Percentiles rank a stretch among this genome's conserved stretches.
phyloP scores from a whole-genome alignment of 1,140 invertebrate genomes.

The Drosophila navojoa region DNA sequence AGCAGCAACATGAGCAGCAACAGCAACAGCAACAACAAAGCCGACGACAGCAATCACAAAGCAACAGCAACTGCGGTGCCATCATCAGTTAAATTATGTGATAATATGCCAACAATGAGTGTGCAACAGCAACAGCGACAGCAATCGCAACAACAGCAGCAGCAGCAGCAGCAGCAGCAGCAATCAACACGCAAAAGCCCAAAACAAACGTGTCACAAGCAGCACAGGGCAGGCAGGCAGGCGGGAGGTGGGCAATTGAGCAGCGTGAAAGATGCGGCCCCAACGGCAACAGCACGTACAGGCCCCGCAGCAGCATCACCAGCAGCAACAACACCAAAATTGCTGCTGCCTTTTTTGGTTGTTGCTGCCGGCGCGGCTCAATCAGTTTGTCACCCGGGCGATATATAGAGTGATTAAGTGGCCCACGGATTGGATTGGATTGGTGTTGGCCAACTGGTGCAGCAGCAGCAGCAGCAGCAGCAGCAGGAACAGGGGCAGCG shows the following conservation, averaged over 20 bases:
- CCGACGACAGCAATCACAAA: constrained; percentile 60
- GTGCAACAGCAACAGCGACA: constrained; percentile 61
- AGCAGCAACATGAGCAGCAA: constrained; percentile 23
- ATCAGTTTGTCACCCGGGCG: constrained; percentile 77
- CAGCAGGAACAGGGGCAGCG: constrained; percentile 3
- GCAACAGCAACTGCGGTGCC: constrained; percentile 51
- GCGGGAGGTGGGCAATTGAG: constrained; percentile 12
- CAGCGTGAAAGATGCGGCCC: constrained; percentile 45
- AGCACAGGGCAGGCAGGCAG: constrained; percentile 9
- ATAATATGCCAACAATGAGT: constrained; percentile 82
- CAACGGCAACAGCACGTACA: constrained; percentile 49
- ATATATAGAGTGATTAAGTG: constrained; percentile 82
- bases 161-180: constrained; percentile 36
- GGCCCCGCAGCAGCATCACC: constrained; percentile 33
- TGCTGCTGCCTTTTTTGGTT: constrained; percentile 79
- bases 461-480: constrained; percentile 7
- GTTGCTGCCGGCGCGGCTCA: constrained; percentile 75
- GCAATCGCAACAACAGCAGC: constrained; percentile 31
- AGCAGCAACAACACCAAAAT: constrained; percentile 61
- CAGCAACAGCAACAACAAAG: constrained; percentile 12
- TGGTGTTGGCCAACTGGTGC: constrained; percentile 25
- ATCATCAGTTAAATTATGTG: constrained; percentile 82
- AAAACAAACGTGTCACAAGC: constrained; percentile 70
- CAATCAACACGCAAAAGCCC: constrained; percentile 78
- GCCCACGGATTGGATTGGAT: constrained; percentile 67